phyloP scores from a whole-genome alignment of 2,888 invertebrate species.

The Apodemia mormo region DNA sequence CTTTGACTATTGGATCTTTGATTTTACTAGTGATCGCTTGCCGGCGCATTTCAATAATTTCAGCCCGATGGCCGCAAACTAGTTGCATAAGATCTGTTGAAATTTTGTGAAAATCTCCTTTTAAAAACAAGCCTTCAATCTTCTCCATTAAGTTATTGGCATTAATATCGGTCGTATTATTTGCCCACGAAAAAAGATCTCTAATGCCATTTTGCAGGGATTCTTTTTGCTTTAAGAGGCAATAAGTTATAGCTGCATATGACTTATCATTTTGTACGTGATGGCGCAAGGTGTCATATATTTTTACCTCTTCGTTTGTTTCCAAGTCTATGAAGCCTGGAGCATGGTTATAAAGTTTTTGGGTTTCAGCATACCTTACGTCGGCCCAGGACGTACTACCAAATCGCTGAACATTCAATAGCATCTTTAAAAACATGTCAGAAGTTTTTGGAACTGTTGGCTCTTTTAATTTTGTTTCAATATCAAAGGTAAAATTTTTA shows the following conservation, averaged over 20 bases:
- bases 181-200: slow-evolving; percentile 23
- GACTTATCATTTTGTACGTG: slow-evolving; percentile 26
- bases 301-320: too few relatives aligned
- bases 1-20: slow-evolving; percentile 31
- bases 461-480: slow-evolving; percentile 29
- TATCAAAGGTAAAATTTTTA: slow-evolving; percentile 26
- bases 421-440: slow-evolving; percentile 24
- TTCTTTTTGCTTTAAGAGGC: slow-evolving; percentile 27
- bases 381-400: slow-evolving; percentile 25
- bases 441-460: slow-evolving; percentile 18
- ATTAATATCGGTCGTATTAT: background rate
- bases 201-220: slow-evolving; percentile 24
- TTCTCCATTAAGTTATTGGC: background rate
- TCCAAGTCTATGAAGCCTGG: slow-evolving; percentile 26
- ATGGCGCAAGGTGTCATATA: slow-evolving; percentile 24
- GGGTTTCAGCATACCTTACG: slow-evolving; percentile 28
- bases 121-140: background rate
- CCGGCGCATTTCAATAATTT: slow-evolving; percentile 34
- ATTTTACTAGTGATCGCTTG: slow-evolving; percentile 28
- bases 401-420: slow-evolving; percentile 23
- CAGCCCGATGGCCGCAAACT: slow-evolving; percentile 32
- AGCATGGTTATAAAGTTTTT: slow-evolving; percentile 29
- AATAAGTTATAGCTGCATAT: slow-evolving; percentile 28
- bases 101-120: slow-evolving; percentile 25
- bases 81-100: slow-evolving; percentile 33